Base-by-base conservation (phyloP, 1,140 invertebrate species). In the Trichonephila clavipes region DNA sequence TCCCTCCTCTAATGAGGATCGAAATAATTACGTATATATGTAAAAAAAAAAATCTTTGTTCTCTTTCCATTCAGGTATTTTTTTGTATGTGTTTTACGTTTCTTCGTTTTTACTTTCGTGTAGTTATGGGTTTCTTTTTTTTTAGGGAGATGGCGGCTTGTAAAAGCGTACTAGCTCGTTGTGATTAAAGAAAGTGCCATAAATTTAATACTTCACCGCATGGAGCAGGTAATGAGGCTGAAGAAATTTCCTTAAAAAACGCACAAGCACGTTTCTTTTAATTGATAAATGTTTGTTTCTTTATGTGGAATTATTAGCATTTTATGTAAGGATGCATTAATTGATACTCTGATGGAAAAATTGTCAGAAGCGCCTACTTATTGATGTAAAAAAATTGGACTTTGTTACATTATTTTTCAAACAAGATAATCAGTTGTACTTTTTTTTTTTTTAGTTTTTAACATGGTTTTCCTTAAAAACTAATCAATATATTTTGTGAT, bases 21-120 rank as follows among this genome's bases (percentile, higher is more conserved):
- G 66, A 81, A 90, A 59, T 51, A 44, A 90, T 77, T 28, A 77
- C 28, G 69, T 62, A 34, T n/a, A 62, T 90, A 77, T 77, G 69
- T 62, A 34, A 14, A 62, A 64, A 77, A 77, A 77, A 62, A 83
- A 51, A 18, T 44, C 44, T 83, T 83, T 87, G 18, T 87, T 87
- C n/a, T 87, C 28, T 51, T 8, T 87, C 19, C 44, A 28, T 62
- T 86, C 12, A 19, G 24, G 44, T 62, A 24, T 62, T 24, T 87
- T 87, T 62, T 77, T 28, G 2, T 34, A 12, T 77, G 28, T 24
- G 28, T 28, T 87, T 69, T 24, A 24, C 14, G 19, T 44, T n/a
- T 69, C 24, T 69, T 66, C 69, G 51, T 88, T 19, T 59, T 69
- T 87, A 44, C 87, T 66, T 66, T 40, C 64, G 21, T 1, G 40